Evolutionary conservation across 1,140 invertebrate species (phyloP).

Genomic region (Coptotermes formosanus): DNA sequence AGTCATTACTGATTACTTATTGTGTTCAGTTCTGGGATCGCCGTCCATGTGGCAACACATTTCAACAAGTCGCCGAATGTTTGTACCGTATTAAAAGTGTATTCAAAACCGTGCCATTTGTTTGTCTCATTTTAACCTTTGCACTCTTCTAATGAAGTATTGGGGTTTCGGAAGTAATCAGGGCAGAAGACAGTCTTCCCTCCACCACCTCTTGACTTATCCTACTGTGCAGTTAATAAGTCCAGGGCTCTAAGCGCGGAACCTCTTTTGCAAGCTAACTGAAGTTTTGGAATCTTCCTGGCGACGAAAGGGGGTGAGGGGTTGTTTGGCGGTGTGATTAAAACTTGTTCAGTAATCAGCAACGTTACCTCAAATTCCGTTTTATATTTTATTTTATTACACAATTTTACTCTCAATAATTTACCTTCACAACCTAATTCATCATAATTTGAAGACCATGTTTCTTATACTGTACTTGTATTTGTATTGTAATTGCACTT

Average conservation of each 20-base stretch:
- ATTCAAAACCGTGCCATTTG: too few species aligned
- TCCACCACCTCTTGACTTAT: background rate
- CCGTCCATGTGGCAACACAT: too few species aligned
- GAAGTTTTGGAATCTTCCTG: background rate
- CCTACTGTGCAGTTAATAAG: background rate
- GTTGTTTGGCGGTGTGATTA: background rate
- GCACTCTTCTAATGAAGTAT: background rate
- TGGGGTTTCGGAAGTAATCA: background rate
- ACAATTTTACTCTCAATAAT: background rate
- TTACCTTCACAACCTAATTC: background rate
- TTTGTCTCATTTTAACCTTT: too few species aligned
- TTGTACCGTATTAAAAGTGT: too few species aligned
- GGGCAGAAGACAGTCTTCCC: background rate
- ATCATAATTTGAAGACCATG: background rate
- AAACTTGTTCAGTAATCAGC: constrained; percentile 7
- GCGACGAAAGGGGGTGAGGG: background rate
- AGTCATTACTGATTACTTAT: too few species aligned
- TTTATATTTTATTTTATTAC: background rate
- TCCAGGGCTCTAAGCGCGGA: background rate
- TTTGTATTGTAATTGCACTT: too few species aligned
- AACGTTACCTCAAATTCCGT: background rate
- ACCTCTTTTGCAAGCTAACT: constrained; percentile 11
- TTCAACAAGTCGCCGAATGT: too few species aligned
- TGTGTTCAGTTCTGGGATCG: too few species aligned
- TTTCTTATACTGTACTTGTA: too few species aligned